Percentiles rank a stretch among this genome's conserved stretches.
These are phyloP conservation scores for Scolopax bukidnonensis DNA, from an alignment of 2,797 vertebrate genomes.

Conservation along the genomic window DNA sequence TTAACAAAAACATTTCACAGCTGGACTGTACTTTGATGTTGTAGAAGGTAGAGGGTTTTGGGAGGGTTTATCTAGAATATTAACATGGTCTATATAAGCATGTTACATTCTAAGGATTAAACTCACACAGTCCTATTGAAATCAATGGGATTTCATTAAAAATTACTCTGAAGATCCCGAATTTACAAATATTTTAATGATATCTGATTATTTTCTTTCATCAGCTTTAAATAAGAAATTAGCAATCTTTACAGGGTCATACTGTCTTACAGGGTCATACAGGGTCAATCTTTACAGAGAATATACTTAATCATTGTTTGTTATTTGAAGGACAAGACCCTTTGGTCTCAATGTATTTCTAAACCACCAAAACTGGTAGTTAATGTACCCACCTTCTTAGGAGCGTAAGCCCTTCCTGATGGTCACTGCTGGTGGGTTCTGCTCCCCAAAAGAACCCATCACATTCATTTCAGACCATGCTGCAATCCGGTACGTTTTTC, in stretches of 20 bases:
- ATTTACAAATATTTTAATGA: neutral
- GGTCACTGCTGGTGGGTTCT: rapidly evolving
- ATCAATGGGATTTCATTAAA: neutral
- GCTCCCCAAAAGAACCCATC: neutral
- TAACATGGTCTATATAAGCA: neutral
- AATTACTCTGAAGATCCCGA: neutral
- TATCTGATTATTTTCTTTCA: neutral
- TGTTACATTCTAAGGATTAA: neutral
- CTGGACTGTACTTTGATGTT: neutral
- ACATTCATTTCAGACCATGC: neutral
- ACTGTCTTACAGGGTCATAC: no score
- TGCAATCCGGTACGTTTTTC: neutral
- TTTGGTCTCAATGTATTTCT: neutral
- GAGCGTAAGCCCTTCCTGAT: neutral
- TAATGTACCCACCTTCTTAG: neutral
- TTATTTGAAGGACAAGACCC: neutral
- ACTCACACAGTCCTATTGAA: neutral
- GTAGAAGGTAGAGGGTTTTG: neutral
- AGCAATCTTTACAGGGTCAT: neutral
- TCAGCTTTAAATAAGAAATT: neutral
- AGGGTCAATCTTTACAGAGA: neutral
- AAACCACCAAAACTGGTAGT: neutral
- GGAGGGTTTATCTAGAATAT: neutral
- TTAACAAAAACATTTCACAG: neutral
- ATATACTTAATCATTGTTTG: neutral